Conservation (phyloP, 2,113 vertebrate species). For the Anoplopoma fimbria region DNA sequence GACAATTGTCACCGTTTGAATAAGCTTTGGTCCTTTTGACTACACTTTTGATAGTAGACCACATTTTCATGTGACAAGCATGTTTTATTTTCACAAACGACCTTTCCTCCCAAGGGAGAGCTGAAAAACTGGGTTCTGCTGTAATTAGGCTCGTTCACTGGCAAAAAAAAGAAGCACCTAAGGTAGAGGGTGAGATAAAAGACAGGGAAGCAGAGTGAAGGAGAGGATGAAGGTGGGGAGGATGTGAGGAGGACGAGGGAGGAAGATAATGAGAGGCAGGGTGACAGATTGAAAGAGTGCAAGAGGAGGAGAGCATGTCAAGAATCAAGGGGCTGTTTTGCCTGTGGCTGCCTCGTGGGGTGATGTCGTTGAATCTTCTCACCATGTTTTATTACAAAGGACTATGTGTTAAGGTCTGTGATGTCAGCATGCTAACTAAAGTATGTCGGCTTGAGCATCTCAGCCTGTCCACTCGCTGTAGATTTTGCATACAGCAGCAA, state of each 20-base stretch:
- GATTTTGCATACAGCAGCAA: slow-evolving; percentile 15
- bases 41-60: slow-evolving; percentile 56
- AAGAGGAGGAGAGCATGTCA: slow-evolving; percentile 67
- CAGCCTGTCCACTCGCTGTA: slow-evolving; percentile 19
- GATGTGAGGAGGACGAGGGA: slow-evolving; percentile 52
- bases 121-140: slow-evolving; percentile 56
- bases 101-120: slow-evolving; percentile 56
- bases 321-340: slow-evolving; percentile 67
- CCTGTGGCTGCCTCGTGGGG: slow-evolving; percentile 64
- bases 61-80: slow-evolving; percentile 60
- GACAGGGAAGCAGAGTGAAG: slow-evolving; percentile 46
- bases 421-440: slow-evolving; percentile 44
- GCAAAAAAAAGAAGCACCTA: slow-evolving; percentile 57
- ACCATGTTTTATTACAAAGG: slow-evolving; percentile 58
- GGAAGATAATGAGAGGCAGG: slow-evolving; percentile 74
- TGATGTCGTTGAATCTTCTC: slow-evolving; percentile 64
- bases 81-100: slow-evolving; percentile 65
- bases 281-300: slow-evolving; percentile 71
- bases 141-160: slow-evolving; percentile 69
- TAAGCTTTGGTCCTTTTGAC: slow-evolving; percentile 64
- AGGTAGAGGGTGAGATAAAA: slow-evolving; percentile 57
- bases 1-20: slow-evolving; percentile 60
- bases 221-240: slow-evolving; percentile 59
- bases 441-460: slow-evolving; percentile 13
- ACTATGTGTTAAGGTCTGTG: slow-evolving; percentile 39